Evolutionary conservation across 1,140 invertebrate species (phyloP), one percentile per base, ranked within the genome.

Genomic region (Halictus rubicundus): DNA sequence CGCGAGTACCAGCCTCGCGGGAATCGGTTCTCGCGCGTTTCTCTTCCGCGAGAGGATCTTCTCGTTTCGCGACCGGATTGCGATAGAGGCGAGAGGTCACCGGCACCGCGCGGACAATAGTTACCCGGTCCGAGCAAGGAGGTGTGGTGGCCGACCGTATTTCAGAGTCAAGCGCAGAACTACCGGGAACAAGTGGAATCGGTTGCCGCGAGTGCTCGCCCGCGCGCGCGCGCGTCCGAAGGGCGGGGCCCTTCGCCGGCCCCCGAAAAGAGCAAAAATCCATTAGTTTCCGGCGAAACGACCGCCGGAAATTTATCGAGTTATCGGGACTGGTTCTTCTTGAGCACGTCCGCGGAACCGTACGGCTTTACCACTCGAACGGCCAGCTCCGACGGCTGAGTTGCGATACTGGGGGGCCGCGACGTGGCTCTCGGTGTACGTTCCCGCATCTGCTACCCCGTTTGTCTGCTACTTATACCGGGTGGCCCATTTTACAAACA

Each of bases 121-220:
- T 89, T 86, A 59, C 23, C 37, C 82, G 27, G 84, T 57, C 69
- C 12, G 75, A 77, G 84, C 85, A 85, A 89, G 89, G 87, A 90
- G 91, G 90, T 91, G 90, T 92, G 91, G 91, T 84, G 86, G 84
- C 71, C 80, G 77, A 74, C 84, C 89, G 89, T 92, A 91, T 91
- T 92, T 92, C 90, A 92, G 83, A 92, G 91, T 92, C 91, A 92
- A 87, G 84, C 87, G 88, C 91, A 92, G 90, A 81, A 87, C 80
- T 86, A 82, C 81, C 73, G 12, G 87, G 82, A 87, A 89, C 89
- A 90, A 90, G 88, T 87, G 84, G 84, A 80, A 88, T 87, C 80
- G 86, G 81, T 85, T 81, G 85, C 70, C 64, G 63, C 70, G 80
- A 81, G 82, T 71, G 79, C 82, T 85, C 78, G 75, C 82, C n/a